These are phyloP conservation scores for Apodemus speciosus DNA, from an alignment of 2,113 vertebrate species.

Conservation along the genomic window DNA sequence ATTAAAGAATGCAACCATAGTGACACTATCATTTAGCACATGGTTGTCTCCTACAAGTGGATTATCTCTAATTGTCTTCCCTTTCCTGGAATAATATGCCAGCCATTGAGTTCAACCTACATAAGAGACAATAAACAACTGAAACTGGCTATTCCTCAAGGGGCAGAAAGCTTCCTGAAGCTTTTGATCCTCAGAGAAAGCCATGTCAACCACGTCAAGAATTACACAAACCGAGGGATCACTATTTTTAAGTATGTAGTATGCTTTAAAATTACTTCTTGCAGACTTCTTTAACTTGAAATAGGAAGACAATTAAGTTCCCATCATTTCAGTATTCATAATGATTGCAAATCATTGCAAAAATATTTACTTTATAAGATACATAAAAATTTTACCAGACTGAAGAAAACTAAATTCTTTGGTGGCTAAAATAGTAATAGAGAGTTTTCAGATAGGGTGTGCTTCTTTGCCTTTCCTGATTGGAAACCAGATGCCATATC, in stretches of 20 bases:
- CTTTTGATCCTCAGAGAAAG: slow-evolving; percentile 40
- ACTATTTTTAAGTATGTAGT: slow-evolving; percentile 55
- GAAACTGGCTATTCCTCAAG: slow-evolving; percentile 28
- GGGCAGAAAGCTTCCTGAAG: slow-evolving; percentile 11
- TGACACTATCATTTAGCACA: neutral
- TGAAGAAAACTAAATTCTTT: slow-evolving; percentile 28
- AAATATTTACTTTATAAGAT: slow-evolving; percentile 1
- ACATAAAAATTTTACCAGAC: slow-evolving; percentile 1
- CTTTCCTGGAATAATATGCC: slow-evolving; percentile 43
- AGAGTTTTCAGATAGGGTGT: neutral
- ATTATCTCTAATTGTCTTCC: slow-evolving; percentile 47
- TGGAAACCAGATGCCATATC: neutral
- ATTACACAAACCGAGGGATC: slow-evolving; percentile 38
- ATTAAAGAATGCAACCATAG: neutral
- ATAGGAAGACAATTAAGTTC: slow-evolving; percentile 43
- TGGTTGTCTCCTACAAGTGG: neutral
- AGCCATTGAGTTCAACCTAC: slow-evolving; percentile 44
- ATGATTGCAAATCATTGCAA: neutral
- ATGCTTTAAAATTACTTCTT: slow-evolving; percentile 58
- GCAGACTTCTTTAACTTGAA: slow-evolving; percentile 57
- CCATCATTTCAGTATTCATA: neutral
- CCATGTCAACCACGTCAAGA: neutral
- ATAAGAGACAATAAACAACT: slow-evolving; percentile 27
- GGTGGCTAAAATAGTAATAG: neutral
- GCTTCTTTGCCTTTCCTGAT: neutral